Base-by-base conservation (phyloP, 2,888 invertebrate species). In the Stenchaetothrips biformis region DNA sequence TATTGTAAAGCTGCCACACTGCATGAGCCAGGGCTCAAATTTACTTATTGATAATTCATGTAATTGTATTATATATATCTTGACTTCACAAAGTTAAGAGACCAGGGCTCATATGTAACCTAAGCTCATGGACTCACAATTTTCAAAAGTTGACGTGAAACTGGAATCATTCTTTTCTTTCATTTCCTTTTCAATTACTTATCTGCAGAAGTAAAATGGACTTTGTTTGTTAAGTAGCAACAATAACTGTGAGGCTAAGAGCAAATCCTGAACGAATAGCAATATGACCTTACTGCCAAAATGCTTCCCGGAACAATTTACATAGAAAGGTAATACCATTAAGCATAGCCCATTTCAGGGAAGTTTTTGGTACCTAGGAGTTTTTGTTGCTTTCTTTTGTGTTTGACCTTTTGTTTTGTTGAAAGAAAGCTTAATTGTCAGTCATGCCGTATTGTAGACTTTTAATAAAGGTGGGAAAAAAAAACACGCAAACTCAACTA, bases 31-130 rank as follows among this genome's bases (percentile, higher is more conserved):
- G 21, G 25, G 67, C 11, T 74, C 67, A 74, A 74, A 21, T 74
- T 74, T 21, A 74, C 25, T 21, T 74, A 74, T 74, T 74, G 25
- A 74, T 74, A 74, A 21, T 21, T 74, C 67, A 74, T 74, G 67
- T 74, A 74, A n/a, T 74, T 53, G 25, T 74, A 21, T 13, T 13
- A 25, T 74, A 74, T 74, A 25, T 74, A 74, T 74, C 67, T 74
- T 25, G 25, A 74, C 25, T 7, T 74, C 67, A 74, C 67, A 21
- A 25, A n/a, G 4, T 25, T 74, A 74, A 9, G 67, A 74, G 59
- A 25, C 7, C 67, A 74, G 21, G 25, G 25, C 67, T 74, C 67
- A 74, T 21, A 74, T 74, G 25, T 74, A 25, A 11, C 67, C 67
- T 74, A 11, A 74, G 25, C 21, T 25, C n/a, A 74, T 25, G 67